Conservation (phyloP, 2,888 invertebrate species). For the Sarcophaga variegata region DNA sequence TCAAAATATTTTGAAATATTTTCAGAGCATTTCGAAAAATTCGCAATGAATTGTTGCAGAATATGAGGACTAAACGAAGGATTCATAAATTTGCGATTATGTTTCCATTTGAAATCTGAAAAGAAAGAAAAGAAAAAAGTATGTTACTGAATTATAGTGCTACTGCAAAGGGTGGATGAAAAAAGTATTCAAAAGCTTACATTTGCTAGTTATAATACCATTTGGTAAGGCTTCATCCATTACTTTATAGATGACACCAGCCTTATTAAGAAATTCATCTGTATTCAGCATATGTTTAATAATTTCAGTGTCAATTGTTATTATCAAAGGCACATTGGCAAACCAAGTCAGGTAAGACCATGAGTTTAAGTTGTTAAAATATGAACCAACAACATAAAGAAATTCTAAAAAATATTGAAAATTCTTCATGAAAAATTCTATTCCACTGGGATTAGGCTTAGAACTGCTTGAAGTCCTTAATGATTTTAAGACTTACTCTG, state of each 20-base stretch:
- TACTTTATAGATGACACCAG: conserved; percentile 43
- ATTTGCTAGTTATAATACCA: conserved; percentile 62
- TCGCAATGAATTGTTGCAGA: neutral
- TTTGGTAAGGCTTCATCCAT: conserved; percentile 50
- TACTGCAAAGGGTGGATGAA: too few relatives aligned
- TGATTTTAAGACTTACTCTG: conserved; percentile 32
- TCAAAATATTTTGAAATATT: conserved; percentile 10
- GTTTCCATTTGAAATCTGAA: conserved; percentile 54
- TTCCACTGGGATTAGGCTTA: too few relatives aligned
- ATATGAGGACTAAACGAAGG: conserved; percentile 32
- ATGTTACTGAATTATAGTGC: too few relatives aligned
- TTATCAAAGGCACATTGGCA: conserved; percentile 62
- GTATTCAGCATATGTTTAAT: conserved; percentile 66
- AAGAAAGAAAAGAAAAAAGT: neutral
- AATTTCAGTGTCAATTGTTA: conserved; percentile 64
- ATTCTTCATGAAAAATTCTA: neutral
- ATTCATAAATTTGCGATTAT: conserved; percentile 59
- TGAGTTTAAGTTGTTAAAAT: conserved; percentile 45
- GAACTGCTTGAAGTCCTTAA: neutral
- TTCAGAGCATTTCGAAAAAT: conserved; percentile 17
- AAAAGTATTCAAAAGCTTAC: conserved; percentile 22
- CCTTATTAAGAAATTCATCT: conserved; percentile 66
- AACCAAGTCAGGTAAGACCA: conserved; percentile 59
- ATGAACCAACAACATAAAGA: conserved; percentile 15
- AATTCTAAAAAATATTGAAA: conserved; percentile 12